Evolutionary conservation across 2,113 vertebrate species (phyloP).

Genomic region (Euleptes europaea): DNA sequence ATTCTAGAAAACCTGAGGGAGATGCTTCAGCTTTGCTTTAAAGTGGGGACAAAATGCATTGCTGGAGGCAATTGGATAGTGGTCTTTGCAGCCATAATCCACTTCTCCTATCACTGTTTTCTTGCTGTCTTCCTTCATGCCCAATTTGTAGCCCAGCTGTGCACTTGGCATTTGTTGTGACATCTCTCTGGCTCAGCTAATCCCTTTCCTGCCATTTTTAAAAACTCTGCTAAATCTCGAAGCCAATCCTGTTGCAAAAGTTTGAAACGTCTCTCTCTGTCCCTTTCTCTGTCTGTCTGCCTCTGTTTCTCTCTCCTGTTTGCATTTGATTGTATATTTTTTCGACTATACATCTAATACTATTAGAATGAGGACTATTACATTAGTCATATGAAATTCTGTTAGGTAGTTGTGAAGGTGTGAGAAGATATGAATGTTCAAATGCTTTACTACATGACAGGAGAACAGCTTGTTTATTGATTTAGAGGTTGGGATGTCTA

Average conservation of each 20-base stretch:
- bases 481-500: neutral
- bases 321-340: neutral
- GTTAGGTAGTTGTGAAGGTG: neutral
- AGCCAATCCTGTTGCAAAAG: too few relatives aligned
- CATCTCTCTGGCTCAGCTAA: neutral
- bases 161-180: neutral
- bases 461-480: neutral
- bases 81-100: neutral
- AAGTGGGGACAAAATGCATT: neutral
- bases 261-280: neutral
- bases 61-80: neutral
- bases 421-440: neutral
- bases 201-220: neutral
- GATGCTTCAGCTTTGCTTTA: neutral
- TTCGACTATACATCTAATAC: neutral
- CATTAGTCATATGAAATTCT: neutral
- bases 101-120: neutral
- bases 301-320: neutral
- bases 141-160: constrained; percentile 1
- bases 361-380: neutral
- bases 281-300: neutral
- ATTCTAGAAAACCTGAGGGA: neutral
- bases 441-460: neutral
- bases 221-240: neutral
- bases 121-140: neutral